Conservation (phyloP, 2,113 vertebrate species). For the Machaerirhynchus nigripectus region DNA sequence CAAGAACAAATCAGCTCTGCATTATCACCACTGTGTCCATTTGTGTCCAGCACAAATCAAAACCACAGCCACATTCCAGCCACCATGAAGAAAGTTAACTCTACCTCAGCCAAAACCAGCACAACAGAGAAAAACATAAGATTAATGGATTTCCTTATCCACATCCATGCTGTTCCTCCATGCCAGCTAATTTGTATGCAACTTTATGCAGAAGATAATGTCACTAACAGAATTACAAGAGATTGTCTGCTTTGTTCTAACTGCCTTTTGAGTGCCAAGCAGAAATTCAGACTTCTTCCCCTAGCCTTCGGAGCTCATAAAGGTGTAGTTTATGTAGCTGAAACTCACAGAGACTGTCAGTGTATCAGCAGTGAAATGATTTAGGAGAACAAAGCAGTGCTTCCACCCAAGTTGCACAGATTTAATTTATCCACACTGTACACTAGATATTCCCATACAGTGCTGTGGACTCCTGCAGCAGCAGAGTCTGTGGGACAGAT, state of each 20-base stretch:
- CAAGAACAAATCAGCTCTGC: neutral
- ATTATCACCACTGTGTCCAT: neutral
- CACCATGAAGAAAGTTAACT: neutral
- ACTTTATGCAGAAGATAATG: neutral
- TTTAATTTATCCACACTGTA: neutral
- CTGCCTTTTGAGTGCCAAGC: neutral
- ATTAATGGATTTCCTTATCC: neutral
- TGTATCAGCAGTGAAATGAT: neutral
- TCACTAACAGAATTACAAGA: neutral
- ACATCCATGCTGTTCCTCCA: neutral
- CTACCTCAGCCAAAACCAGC: neutral
- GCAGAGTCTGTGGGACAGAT: neutral
- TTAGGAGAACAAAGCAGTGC: neutral
- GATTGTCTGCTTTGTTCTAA: neutral
- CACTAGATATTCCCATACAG: neutral
- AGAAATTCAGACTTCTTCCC: neutral
- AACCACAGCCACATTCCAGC: neutral
- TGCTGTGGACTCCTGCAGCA: neutral
- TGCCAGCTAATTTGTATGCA: constrained; percentile 39
- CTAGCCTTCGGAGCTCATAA: neutral
- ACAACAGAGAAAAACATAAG: neutral
- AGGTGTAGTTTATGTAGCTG: neutral
- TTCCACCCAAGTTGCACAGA: neutral
- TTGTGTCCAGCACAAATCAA: neutral
- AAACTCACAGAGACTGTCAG: neutral